phyloP scores from a whole-genome alignment of 1,140 invertebrate genomes.

The Sitophilus oryzae region DNA sequence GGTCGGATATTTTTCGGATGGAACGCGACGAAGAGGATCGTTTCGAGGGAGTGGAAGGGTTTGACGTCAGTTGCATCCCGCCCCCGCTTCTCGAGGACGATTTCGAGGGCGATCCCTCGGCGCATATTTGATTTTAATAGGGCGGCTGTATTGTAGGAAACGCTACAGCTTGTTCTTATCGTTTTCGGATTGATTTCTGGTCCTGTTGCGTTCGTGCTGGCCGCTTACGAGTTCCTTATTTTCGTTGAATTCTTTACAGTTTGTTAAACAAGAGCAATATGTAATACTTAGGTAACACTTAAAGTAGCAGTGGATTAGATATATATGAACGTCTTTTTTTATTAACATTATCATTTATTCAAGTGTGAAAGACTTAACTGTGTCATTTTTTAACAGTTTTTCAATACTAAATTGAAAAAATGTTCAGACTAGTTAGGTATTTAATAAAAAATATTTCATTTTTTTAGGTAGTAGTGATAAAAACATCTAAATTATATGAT shows the following conservation, averaged over 20 bases:
- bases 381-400: not conserved
- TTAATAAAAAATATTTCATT: too few species aligned
- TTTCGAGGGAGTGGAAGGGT: slow-evolving; percentile 48
- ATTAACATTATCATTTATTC: not conserved
- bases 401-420: not conserved
- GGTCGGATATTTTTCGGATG: slow-evolving; percentile 51
- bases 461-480: too few species aligned
- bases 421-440: not conserved
- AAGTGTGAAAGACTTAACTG: not conserved
- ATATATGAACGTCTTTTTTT: slow-evolving; percentile 3
- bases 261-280: slow-evolving; percentile 16
- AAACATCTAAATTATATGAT: too few species aligned
- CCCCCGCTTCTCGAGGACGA: slow-evolving; percentile 60
- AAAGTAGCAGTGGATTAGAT: too few species aligned
- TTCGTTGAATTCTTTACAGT: slow-evolving; percentile 21
- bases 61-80: slow-evolving; percentile 61
- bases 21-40: slow-evolving; percentile 51
- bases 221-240: slow-evolving; percentile 27
- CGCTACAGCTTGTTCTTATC: slow-evolving; percentile 20
- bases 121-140: slow-evolving; percentile 44
- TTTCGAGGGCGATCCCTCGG: slow-evolving; percentile 51
- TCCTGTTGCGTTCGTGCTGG: slow-evolving; percentile 21
- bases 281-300: too few species aligned
- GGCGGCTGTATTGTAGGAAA: slow-evolving; percentile 29
- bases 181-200: slow-evolving; percentile 19